Base-by-base conservation (phyloP, 1,140 invertebrate genomes). In the Cydia fagiglandana region DNA sequence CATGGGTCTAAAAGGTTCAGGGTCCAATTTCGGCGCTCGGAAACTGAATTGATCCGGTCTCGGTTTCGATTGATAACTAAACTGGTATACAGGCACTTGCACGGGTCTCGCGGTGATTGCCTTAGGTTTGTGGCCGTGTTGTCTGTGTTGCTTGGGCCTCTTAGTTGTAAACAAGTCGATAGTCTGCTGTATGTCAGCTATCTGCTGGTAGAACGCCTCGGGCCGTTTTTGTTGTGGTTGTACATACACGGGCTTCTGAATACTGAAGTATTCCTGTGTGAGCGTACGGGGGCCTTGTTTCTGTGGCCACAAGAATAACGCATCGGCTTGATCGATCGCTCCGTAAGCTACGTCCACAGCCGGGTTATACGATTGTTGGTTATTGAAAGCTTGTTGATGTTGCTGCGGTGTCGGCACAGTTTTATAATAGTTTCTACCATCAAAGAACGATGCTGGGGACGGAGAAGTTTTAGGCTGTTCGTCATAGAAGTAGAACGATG, bases 1-100 rank as follows among this genome's bases (percentile, higher is more conserved):
- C 88, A 94, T 94, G 6, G 95, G 95, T 75, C 94, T 92, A 83
- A 95, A 95, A 28, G 94, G 94, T 83, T 95, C 94, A 15, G 94
- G 91, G 64, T 94, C 94, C 77, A 95, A 81, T 80, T 92, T 91
- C 15, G 94, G 94, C 28, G 94, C 88, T 73, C 94, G 88, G 82
- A 94, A 92, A 30, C 86, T 86, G 73, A 91, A 78, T 77, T 93
- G 90, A 73, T 93, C 89, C 17, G 86, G 90, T 64, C 88, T 88
- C 24, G 82, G 81, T 50, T 93, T 89, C 17, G 84, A 84, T 80
- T 93, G 90, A 74, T 90, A 93, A 75, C 86, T 93, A 73, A 91
- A 93, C 81, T 93, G 92, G 78, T 93, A 93, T 1, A 94, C 66
- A 70, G 66, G 66, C 20, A 70, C 66, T 70, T 70, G 66, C 34